Conservation (phyloP, 64 coral and sea anemone species). For the Actinia tenebrosa region DNA sequence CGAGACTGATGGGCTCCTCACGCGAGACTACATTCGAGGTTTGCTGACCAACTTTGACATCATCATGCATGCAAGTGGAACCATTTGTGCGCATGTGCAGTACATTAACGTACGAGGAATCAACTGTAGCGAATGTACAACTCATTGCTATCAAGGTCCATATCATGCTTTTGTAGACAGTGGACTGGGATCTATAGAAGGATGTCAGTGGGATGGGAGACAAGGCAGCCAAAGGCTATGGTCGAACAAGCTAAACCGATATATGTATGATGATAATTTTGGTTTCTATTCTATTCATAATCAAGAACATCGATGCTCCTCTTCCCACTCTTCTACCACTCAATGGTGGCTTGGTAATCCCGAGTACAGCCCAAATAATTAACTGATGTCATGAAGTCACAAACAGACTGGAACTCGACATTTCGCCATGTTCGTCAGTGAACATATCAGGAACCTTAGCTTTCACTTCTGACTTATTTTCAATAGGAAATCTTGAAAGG, state of each 20-base stretch:
- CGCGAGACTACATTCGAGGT: slow-evolving; percentile 31
- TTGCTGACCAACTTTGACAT: not conserved
- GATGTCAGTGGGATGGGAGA: slow-evolving; percentile 8
- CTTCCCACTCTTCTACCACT: not conserved
- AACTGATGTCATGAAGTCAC: too few species aligned
- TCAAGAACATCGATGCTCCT: not conserved
- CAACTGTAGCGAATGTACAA: slow-evolving; percentile 8
- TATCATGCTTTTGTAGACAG: not conserved
- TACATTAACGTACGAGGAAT: slow-evolving; percentile 20
- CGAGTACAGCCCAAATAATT: not conserved
- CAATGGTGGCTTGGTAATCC: not conserved
- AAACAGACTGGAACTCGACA: too few species aligned
- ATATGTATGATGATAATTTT: not conserved
- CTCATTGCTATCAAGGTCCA: not conserved
- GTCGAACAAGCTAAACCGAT: too few species aligned
- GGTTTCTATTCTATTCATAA: not conserved
- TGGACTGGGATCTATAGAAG: not conserved
- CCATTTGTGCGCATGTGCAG: not conserved
- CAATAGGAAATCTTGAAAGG: too few species aligned
- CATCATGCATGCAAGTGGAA: not conserved
- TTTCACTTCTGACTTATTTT: too few species aligned
- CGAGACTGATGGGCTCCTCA: slow-evolving; percentile 21
- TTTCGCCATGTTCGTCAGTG: too few species aligned
- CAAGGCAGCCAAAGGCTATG: not conserved
- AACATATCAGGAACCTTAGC: too few species aligned